Conservation (phyloP, 2,797 vertebrate genomes). For the Agapornis canus region DNA sequence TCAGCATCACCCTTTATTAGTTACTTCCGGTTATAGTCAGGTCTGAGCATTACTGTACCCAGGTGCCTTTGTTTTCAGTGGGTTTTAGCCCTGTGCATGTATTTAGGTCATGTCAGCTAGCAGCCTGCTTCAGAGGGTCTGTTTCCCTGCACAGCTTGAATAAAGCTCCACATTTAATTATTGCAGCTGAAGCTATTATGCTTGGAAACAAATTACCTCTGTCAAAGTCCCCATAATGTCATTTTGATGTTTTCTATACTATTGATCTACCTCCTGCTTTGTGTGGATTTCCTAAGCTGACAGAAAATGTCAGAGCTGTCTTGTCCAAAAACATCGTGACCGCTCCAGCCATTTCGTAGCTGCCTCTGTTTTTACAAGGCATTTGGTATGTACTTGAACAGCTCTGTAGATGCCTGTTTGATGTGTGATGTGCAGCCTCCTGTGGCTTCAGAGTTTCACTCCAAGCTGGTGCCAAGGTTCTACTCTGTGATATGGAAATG, state of each 20-base stretch:
- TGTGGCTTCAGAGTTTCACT: background rate
- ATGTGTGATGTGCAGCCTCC: conserved; percentile 2
- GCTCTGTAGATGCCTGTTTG: background rate
- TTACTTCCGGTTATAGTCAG: background rate
- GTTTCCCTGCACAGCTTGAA: background rate
- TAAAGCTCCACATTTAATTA: conserved; percentile 34
- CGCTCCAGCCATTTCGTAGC: background rate
- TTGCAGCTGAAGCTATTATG: background rate
- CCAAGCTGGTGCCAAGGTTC: background rate
- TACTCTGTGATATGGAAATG: background rate
- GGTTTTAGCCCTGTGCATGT: background rate
- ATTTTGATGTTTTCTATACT: background rate
- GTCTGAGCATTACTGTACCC: background rate
- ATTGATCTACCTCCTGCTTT: conserved; percentile 1
- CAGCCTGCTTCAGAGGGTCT: background rate
- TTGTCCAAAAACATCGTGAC: background rate
- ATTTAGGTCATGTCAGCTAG: background rate
- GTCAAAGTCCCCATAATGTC: conserved; percentile 10
- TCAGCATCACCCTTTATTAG: background rate
- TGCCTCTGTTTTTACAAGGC: background rate
- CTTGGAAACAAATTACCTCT: conserved; percentile 20
- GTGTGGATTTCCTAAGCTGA: background rate
- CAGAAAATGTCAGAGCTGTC: conserved; percentile 10
- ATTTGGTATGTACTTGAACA: background rate
- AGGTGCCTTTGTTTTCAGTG: background rate